These are phyloP conservation scores for Cryptocheilus praepositus DNA, from an alignment of 2,888 invertebrate genomes.

Conservation along the genomic window DNA sequence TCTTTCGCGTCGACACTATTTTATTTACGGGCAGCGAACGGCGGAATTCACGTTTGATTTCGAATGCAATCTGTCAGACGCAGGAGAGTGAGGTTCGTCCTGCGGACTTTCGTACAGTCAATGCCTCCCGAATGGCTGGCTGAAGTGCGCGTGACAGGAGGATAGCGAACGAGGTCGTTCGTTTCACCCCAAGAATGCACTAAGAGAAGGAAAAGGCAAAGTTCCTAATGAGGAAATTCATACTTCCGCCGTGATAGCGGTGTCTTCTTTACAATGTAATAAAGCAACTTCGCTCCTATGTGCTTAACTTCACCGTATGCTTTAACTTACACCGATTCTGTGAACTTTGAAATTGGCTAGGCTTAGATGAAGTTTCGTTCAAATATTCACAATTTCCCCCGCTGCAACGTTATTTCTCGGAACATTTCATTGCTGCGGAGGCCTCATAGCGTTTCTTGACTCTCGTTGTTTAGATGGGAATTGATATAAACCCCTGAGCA, in stretches of 20 bases:
- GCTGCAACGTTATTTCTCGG: background rate
- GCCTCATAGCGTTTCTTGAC: no score
- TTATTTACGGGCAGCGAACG: background rate
- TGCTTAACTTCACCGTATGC: slow-evolving; percentile 24
- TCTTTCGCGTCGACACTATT: background rate
- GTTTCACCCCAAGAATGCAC: slow-evolving; percentile 12
- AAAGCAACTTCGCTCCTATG: slow-evolving; percentile 21
- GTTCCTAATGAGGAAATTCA: slow-evolving; percentile 31
- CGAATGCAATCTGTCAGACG: no score
- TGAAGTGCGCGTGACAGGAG: background rate
- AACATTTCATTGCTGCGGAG: no score
- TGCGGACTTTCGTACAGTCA: no score
- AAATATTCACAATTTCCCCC: background rate
- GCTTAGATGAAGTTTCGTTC: slow-evolving; percentile 4
- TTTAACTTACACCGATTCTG: background rate
- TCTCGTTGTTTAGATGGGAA: no score
- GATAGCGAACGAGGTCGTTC: no score
- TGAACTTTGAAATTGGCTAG: slow-evolving; percentile 1
- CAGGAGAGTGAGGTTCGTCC: no score
- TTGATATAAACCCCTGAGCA: no score
- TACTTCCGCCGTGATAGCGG: slow-evolving; percentile 17
- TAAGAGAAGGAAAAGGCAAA: slow-evolving; percentile 17
- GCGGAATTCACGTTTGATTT: no score
- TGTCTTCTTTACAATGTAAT: slow-evolving; percentile 31
- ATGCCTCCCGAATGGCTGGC: no score